Evolutionary conservation across 2,888 invertebrate genomes (phyloP), one percentile per base, ranked within the genome.

Genomic region (Ectemnius lituratus): DNA sequence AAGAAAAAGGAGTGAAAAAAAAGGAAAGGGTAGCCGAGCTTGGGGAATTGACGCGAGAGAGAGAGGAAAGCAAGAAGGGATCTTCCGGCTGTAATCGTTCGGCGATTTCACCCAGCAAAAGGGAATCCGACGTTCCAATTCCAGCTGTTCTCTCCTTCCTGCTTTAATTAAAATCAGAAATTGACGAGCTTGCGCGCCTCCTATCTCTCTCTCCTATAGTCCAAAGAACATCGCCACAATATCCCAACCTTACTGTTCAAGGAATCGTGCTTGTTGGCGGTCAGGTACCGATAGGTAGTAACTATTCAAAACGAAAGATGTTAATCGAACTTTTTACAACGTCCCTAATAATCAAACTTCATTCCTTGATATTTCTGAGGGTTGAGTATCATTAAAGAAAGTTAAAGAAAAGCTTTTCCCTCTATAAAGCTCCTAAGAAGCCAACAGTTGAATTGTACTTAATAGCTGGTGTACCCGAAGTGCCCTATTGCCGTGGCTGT

Each of bases 81-180:
- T 49, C 62, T 62, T 49, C 68, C 28, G 45, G 73, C 73, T 73
- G 83, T 81, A 82, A 87, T 87, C 84, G 86, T 80, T 84, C 80
- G 81, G 73, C 83, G 80, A 85, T 87, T 80, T 83, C 72, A 77
- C 79, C 37, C 73, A 84, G 79, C 37, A 37, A 85, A 83, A 80
- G 81, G 77, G 80, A 79, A 82, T 76, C 84, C 81, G 78, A 81
- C 85, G 84, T 84, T 83, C 85, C 83, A 88, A 87, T 88, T 81
- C 85, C 78, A 70, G 47, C 78, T 76, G 80, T 79, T 82, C 81
- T 79, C 82, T 84, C 79, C 79, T 83, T 86, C 82, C 76, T 82
- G 80, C 75, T 84, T 87, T 87, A 86, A 88, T 88, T 87, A 86
- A 87, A 87, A 85, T 81, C 84, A 79, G 76, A 79, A 82, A 76